Evolutionary conservation across 2,888 invertebrate genomes (phyloP).

Genomic region (Leptura quadrifasciata): DNA sequence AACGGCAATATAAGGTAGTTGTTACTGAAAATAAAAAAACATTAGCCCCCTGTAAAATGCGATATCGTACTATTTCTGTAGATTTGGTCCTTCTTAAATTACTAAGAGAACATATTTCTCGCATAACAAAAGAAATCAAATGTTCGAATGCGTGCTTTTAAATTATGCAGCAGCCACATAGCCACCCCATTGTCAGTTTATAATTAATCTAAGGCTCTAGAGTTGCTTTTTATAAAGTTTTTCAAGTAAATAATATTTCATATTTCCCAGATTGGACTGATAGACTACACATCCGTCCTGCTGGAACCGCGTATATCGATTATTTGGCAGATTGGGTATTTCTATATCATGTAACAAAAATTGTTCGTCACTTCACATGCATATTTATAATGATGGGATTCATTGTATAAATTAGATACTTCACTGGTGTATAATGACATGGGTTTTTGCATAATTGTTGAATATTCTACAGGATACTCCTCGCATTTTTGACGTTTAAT

Average conservation of each 20-base stretch:
- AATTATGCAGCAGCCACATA: not conserved
- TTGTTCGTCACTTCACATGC: too few species aligned
- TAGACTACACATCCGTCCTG: not conserved
- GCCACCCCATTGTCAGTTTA: not conserved
- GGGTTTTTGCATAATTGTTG: too few species aligned
- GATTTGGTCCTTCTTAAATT: too few species aligned
- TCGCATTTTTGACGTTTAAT: too few species aligned
- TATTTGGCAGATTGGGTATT: not conserved
- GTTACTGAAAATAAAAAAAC: too few species aligned
- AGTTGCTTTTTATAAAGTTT: not conserved
- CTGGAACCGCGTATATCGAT: slow-evolving; percentile 10
- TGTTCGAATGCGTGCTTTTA: not conserved
- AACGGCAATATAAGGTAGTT: too few species aligned
- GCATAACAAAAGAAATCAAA: not conserved
- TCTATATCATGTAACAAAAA: slow-evolving; percentile 1
- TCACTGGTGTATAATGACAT: too few species aligned
- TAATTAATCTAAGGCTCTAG: not conserved
- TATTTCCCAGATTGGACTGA: not conserved
- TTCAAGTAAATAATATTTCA: not conserved
- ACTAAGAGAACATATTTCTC: not conserved
- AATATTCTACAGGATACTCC: too few species aligned
- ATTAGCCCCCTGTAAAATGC: too few species aligned
- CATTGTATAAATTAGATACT: too few species aligned
- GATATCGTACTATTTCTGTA: too few species aligned
- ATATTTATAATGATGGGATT: too few species aligned